phyloP scores from a whole-genome alignment of 2,797 vertebrate species.

The Lacerta agilis region DNA sequence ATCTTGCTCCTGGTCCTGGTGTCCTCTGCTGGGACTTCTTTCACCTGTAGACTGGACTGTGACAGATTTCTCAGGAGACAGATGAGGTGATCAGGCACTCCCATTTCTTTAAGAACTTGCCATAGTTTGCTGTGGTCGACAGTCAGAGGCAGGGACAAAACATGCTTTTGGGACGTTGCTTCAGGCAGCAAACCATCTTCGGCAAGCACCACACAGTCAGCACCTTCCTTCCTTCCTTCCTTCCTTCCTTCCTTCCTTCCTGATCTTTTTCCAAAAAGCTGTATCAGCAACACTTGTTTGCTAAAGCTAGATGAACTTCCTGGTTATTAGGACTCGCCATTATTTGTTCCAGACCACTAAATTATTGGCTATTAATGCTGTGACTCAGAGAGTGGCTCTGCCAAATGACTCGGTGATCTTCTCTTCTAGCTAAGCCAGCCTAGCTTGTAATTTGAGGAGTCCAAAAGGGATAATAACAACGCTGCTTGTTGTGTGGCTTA shows the following conservation, averaged over 20 bases:
- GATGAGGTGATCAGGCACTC: too few species aligned
- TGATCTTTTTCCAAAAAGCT: neutral
- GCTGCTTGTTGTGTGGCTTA: neutral
- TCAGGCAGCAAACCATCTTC: neutral
- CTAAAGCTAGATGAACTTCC: neutral
- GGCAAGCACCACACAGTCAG: neutral
- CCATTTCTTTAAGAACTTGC: too few species aligned
- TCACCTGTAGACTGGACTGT: too few species aligned
- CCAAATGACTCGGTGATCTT: neutral
- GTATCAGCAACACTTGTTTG: neutral
- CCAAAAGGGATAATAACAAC: neutral
- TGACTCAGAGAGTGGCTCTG: neutral
- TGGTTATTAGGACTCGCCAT: neutral
- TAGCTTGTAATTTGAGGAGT: constrained; percentile 2
- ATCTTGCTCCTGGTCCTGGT: too few species aligned
- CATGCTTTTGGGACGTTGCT: neutral
- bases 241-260: neutral
- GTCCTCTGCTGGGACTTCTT: too few species aligned
- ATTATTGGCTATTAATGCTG: neutral
- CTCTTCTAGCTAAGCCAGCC: neutral
- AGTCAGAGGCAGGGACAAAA: too few species aligned
- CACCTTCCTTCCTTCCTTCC: neutral
- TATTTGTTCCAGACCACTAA: neutral
- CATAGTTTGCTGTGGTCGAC: too few species aligned
- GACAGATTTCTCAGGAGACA: too few species aligned